phyloP scores from a whole-genome alignment of 2,888 invertebrate genomes.

The Macaria notata region DNA sequence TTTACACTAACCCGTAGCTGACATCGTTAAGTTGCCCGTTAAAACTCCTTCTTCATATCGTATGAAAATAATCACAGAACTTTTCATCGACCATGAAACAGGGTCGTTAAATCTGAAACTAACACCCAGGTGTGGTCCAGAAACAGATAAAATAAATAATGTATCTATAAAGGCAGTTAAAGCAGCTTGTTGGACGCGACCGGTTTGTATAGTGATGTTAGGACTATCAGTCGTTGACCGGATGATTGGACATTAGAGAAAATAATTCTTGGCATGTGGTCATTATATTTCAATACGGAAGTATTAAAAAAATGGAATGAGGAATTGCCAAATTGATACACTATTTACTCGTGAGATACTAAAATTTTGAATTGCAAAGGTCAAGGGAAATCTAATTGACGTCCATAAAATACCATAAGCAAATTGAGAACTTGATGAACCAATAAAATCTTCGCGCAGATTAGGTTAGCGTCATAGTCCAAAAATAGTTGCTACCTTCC shows the following conservation, averaged over 20 bases:
- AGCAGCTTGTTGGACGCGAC: background rate
- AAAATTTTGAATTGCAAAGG: no score
- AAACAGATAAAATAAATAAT: constrained; percentile 20
- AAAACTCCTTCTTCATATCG: constrained; percentile 48
- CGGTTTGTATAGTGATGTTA: background rate
- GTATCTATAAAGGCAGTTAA: constrained; percentile 10
- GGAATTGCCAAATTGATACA: no score
- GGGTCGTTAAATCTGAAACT: constrained; percentile 32
- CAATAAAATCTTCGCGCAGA: background rate
- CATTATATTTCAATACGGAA: no score
- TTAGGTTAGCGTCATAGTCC: constrained; percentile 4
- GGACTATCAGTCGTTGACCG: background rate
- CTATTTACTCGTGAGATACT: no score
- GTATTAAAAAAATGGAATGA: no score
- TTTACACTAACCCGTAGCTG: constrained; percentile 15
- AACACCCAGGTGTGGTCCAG: constrained; percentile 32
- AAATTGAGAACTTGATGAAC: background rate
- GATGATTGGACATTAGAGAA: background rate
- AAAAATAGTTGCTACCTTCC: constrained; percentile 22
- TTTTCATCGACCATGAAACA: constrained; percentile 54
- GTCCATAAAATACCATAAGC: background rate
- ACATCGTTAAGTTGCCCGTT: constrained; percentile 19
- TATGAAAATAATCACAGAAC: constrained; percentile 60
- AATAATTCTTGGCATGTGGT: no score
- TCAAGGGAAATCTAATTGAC: no score